Conservation (phyloP, 2,113 vertebrate species). For the Planiliza haematocheilus region DNA sequence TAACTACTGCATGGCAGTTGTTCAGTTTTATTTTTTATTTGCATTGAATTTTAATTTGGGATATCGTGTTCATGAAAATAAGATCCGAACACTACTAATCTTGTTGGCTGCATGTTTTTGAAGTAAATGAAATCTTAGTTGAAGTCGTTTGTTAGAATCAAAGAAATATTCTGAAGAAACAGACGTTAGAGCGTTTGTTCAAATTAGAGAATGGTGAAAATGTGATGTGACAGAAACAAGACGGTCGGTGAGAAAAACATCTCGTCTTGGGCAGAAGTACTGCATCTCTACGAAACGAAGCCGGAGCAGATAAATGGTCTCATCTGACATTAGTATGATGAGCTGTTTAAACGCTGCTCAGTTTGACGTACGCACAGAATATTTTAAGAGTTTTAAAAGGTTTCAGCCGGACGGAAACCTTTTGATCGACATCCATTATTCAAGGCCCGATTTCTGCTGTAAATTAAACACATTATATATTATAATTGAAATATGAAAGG, state of each 20-base stretch:
- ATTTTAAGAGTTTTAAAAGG: too few species aligned
- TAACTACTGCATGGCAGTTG: too few species aligned
- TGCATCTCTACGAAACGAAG: neutral
- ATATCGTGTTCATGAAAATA: neutral
- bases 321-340: too few species aligned
- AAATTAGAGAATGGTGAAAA: neutral
- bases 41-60: neutral
- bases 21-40: neutral
- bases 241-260: neutral
- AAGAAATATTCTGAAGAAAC: too few species aligned
- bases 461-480: constrained; percentile 55
- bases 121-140: constrained; percentile 6
- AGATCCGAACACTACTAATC: neutral
- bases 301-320: too few species aligned
- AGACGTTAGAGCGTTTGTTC: neutral
- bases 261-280: neutral
- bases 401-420: too few species aligned
- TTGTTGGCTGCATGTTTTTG: neutral
- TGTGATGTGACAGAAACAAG: neutral
- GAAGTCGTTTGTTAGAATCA: too few species aligned
- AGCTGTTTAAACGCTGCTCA: too few species aligned
- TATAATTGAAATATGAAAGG: constrained; percentile 55
- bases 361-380: too few species aligned
- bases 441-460: constrained; percentile 30
- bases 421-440: constrained; percentile 45